These are phyloP conservation scores for Pegoplata infirma DNA, from an alignment of 2,888 invertebrate genomes.

Conservation along the genomic window DNA sequence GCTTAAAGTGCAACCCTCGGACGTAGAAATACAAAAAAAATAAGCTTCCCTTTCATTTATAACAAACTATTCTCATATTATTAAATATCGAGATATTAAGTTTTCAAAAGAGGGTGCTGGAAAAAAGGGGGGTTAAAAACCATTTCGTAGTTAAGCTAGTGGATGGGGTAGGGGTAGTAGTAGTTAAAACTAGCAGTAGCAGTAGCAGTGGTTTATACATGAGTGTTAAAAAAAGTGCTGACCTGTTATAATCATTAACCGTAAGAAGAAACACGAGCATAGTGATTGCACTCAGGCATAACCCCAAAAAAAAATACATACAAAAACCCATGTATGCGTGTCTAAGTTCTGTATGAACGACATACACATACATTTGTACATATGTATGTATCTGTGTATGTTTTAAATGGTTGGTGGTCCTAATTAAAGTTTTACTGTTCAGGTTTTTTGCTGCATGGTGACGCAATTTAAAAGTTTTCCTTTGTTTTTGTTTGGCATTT, in stretches of 20 bases:
- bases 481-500: background rate
- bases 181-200: no score
- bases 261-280: slow-evolving; percentile 36
- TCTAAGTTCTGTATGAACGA: slow-evolving; percentile 2
- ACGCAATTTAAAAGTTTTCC: slow-evolving; percentile 49
- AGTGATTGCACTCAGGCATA: slow-evolving; percentile 44
- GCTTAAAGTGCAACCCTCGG: slow-evolving; percentile 48
- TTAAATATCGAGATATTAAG: slow-evolving; percentile 57
- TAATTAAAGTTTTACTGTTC: slow-evolving; percentile 52
- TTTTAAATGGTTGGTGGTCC: slow-evolving; percentile 47
- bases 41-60: slow-evolving; percentile 41
- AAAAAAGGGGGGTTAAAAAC: background rate
- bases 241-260: slow-evolving; percentile 60
- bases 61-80: slow-evolving; percentile 20
- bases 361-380: no score
- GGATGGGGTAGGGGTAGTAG: background rate
- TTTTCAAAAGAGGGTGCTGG: slow-evolving; percentile 23
- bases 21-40: slow-evolving; percentile 12
- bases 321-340: slow-evolving; percentile 48
- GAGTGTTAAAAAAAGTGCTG: slow-evolving; percentile 58
- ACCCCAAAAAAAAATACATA: no score
- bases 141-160: background rate
- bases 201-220: slow-evolving; percentile 4
- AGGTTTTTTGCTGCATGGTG: slow-evolving; percentile 20
- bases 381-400: slow-evolving; percentile 6